Evolutionary conservation across 2,888 invertebrate genomes (phyloP).

Genomic region (Clusia tigrina): DNA sequence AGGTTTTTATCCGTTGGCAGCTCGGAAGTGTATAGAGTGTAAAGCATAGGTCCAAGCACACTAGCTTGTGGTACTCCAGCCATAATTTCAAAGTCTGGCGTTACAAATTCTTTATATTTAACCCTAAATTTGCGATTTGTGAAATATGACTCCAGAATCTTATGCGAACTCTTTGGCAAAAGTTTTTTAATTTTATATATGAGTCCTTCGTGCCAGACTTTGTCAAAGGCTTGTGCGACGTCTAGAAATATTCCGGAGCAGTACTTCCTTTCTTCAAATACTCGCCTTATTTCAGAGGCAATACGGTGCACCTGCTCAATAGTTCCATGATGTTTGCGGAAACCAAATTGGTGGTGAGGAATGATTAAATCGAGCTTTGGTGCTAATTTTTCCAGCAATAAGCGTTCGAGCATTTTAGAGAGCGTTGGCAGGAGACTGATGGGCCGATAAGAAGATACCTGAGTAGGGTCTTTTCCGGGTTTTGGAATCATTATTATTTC

Average conservation of each 20-base stretch:
- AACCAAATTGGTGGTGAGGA: no score
- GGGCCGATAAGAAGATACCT: no score
- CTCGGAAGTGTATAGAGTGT: slow-evolving; percentile 9
- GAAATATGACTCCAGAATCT: slow-evolving; percentile 3
- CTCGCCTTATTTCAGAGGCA: neutral
- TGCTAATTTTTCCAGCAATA: no score
- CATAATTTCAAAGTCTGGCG: neutral
- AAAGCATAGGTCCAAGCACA: slow-evolving; percentile 16
- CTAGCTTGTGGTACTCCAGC: slow-evolving; percentile 15
- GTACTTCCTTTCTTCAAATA: slow-evolving; percentile 16
- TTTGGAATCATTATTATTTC: no score
- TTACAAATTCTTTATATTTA: neutral
- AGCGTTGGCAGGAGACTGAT: no score
- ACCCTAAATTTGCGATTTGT: slow-evolving; percentile 1
- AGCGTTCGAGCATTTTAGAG: no score
- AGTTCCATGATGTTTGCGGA: no score
- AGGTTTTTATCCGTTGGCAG: slow-evolving; percentile 6
- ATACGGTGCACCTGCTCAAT: slow-evolving; percentile 22
- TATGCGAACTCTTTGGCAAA: neutral
- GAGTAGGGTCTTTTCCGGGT: no score
- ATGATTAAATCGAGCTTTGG: no score
- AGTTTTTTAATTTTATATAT: slow-evolving; percentile 16
- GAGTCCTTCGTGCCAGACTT: slow-evolving; percentile 21
- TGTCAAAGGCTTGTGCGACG: slow-evolving; percentile 23
- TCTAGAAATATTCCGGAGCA: slow-evolving; percentile 21